phyloP scores from a whole-genome alignment of 1,140 invertebrate genomes.

The Meloidogyne floridensis region DNA sequence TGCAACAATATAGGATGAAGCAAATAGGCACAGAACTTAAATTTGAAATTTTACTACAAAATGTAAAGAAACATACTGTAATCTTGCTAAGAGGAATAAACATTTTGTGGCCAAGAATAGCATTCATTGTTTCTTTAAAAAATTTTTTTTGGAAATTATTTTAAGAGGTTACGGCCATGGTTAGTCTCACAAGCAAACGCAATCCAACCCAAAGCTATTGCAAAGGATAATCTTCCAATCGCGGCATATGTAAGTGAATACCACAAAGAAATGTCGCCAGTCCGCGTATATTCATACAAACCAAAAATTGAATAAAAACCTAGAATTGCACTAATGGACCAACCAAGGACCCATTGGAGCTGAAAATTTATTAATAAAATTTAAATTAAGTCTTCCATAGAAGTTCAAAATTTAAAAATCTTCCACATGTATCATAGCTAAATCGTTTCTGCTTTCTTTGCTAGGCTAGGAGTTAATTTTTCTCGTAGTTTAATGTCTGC shows the following conservation, averaged over 20 bases:
- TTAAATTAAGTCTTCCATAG: not conserved
- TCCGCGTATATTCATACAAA: conserved; percentile 58
- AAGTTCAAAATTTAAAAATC: no score
- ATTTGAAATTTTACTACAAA: not conserved
- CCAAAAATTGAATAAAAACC: conserved; percentile 64
- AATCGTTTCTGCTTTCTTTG: no score
- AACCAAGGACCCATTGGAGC: conserved; percentile 51
- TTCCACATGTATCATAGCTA: no score
- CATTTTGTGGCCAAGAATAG: conserved; percentile 66
- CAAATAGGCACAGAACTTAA: conserved; percentile 67
- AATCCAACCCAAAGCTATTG: conserved; percentile 80
- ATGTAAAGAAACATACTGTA: conserved; percentile 44
- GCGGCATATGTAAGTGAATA: conserved; percentile 77
- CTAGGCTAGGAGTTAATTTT: no score
- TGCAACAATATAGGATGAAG: conserved; percentile 68
- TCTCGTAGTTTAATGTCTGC: no score
- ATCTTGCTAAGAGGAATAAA: conserved; percentile 67
- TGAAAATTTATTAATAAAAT: conserved; percentile 10
- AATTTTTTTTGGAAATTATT: not conserved
- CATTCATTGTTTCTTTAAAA: conserved; percentile 36
- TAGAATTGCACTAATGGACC: conserved; percentile 47
- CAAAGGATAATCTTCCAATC: conserved; percentile 81
- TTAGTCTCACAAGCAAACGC: conserved; percentile 84
- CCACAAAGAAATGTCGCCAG: conserved; percentile 59
- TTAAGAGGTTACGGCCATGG: conserved; percentile 74